Conservation (phyloP, 2,113 vertebrate genomes). For the Brachyhypopomus occidentalis region DNA sequence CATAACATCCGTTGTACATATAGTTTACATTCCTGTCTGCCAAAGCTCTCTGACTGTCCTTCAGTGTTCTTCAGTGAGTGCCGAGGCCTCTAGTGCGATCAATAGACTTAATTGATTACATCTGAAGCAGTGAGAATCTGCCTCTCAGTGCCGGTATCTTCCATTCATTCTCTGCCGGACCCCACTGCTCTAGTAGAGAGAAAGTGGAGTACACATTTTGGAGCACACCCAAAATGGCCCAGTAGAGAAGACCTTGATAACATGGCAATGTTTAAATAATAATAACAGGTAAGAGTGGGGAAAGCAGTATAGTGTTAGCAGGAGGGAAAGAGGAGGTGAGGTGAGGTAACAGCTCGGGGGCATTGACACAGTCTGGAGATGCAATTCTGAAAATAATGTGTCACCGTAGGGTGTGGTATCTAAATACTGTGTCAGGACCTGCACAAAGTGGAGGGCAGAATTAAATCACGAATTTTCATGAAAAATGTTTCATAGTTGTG, state of each 20-base stretch:
- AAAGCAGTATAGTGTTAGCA: not conserved
- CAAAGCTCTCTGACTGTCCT: not conserved
- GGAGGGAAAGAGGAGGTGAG: not conserved
- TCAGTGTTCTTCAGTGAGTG: too few species aligned
- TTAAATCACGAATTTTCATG: not conserved
- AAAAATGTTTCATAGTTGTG: not conserved
- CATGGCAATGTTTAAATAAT: not conserved
- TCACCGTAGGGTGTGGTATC: slow-evolving; percentile 26
- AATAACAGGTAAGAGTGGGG: not conserved
- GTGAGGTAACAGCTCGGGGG: not conserved
- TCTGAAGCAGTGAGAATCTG: not conserved
- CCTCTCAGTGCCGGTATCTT: not conserved
- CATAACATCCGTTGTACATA: not conserved
- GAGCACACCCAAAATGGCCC: slow-evolving; percentile 3
- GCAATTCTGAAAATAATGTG: not conserved
- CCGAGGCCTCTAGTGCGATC: slow-evolving; percentile 11
- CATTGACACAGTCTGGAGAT: not conserved
- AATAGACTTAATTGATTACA: not conserved
- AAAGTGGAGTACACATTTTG: slow-evolving; percentile 18
- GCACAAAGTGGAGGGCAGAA: not conserved
- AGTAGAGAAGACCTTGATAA: not conserved
- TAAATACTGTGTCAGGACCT: not conserved
- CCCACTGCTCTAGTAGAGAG: not conserved
- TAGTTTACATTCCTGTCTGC: not conserved
- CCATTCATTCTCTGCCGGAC: not conserved